phyloP scores from a whole-genome alignment of 2,888 invertebrate species.

The Apotomis turbidana region DNA sequence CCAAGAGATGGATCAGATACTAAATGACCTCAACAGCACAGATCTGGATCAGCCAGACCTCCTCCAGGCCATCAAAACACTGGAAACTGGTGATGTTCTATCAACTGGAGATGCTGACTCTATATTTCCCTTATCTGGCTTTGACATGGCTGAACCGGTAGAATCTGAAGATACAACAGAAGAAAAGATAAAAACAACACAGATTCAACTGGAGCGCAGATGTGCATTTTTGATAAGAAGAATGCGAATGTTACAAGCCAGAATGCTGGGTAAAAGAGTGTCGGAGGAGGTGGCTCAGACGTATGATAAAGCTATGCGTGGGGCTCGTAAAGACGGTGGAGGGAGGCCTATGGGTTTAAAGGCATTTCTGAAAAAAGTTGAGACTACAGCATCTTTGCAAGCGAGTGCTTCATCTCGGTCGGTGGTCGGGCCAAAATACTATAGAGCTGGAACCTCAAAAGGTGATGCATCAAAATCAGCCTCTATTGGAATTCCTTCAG shows the following conservation, averaged over 20 bases:
- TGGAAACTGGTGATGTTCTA: slow-evolving; percentile 82
- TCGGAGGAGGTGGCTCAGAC: slow-evolving; percentile 88
- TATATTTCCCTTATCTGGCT: slow-evolving; percentile 74
- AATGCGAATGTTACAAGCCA: slow-evolving; percentile 89
- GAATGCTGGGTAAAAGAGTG: slow-evolving; percentile 89
- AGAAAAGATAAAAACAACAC: slow-evolving; percentile 79
- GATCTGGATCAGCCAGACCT: slow-evolving; percentile 87
- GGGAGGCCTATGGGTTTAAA: slow-evolving; percentile 75
- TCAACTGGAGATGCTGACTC: slow-evolving; percentile 78
- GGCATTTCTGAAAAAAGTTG: slow-evolving; percentile 73
- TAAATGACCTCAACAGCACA: slow-evolving; percentile 83
- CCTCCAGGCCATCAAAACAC: slow-evolving; percentile 89
- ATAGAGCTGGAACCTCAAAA: slow-evolving; percentile 86
- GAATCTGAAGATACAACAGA: slow-evolving; percentile 81
- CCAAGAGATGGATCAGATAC: slow-evolving; percentile 87
- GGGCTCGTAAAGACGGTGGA: slow-evolving; percentile 85
- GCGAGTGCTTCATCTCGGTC: slow-evolving; percentile 71
- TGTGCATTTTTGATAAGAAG: slow-evolving; percentile 89
- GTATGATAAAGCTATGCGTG: slow-evolving; percentile 89
- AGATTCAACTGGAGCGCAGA: slow-evolving; percentile 86
- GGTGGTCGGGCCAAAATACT: slow-evolving; percentile 72
- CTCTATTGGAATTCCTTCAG: slow-evolving; percentile 82
- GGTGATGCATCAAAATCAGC: slow-evolving; percentile 90
- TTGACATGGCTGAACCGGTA: slow-evolving; percentile 78
- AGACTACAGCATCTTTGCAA: slow-evolving; percentile 74